phyloP scores from a whole-genome alignment of 2,113 vertebrate species.

The Rhabdomys dilectus region DNA sequence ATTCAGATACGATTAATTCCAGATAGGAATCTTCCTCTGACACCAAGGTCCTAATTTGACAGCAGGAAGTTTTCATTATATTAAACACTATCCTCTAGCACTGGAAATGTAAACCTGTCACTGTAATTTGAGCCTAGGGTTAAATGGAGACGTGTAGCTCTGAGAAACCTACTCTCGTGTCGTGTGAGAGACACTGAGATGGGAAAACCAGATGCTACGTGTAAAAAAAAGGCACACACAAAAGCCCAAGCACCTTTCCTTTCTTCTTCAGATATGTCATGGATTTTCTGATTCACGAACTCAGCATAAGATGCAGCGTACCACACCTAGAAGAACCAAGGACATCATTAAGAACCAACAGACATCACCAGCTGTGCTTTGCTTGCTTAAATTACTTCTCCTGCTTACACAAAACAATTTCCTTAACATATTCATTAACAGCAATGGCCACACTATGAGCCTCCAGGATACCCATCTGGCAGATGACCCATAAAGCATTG shows the following conservation, averaged over 20 bases:
- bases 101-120: conserved; percentile 43
- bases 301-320: conserved; percentile 98
- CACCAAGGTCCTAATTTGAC: conserved; percentile 47
- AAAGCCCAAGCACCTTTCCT: conserved; percentile 91
- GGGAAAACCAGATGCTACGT: background rate
- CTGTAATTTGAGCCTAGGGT: conserved; percentile 44
- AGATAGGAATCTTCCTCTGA: conserved; percentile 7
- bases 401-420: background rate
- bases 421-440: background rate
- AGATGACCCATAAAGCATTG: background rate
- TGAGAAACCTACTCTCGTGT: background rate
- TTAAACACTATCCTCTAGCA: conserved; percentile 64
- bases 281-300: conserved; percentile 97
- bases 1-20: conserved; percentile 27
- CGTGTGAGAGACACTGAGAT: background rate
- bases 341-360: background rate
- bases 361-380: background rate
- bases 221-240: background rate
- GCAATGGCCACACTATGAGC: background rate
- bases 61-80: conserved; percentile 65
- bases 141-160: background rate
- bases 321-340: conserved; percentile 92
- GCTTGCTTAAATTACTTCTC: background rate
- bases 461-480: background rate
- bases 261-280: conserved; percentile 97